Percentiles rank a stretch among this genome's conserved stretches.
These are phyloP conservation scores for Anoplius nigerrimus DNA, from an alignment of 2,888 invertebrate species.

Conservation along the genomic window DNA sequence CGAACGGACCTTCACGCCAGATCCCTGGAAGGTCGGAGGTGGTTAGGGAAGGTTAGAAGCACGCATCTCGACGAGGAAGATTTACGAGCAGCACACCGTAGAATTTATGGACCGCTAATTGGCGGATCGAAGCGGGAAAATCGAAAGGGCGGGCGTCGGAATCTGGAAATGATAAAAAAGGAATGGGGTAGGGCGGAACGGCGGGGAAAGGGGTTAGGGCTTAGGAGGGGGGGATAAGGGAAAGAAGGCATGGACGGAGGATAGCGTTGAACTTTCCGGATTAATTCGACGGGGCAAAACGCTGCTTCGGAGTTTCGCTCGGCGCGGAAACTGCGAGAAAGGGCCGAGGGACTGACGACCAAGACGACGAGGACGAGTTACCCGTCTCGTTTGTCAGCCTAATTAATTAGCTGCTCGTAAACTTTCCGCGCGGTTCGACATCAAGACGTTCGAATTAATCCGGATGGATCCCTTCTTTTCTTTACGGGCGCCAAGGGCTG, in stretches of 20 bases:
- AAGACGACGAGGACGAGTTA: not conserved
- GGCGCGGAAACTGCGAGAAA: constrained; percentile 4
- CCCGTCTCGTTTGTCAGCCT: constrained; percentile 59
- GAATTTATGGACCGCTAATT: constrained; percentile 42
- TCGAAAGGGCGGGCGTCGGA: not conserved
- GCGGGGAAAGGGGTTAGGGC: constrained; percentile 1
- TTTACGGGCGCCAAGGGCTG: too few species aligned
- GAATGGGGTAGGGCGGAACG: constrained; percentile 14
- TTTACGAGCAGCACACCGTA: constrained; percentile 31
- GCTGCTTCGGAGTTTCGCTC: constrained; percentile 11
- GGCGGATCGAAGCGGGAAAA: constrained; percentile 41
- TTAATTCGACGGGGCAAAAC: constrained; percentile 43
- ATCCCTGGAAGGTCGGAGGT: not conserved
- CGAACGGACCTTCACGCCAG: not conserved
- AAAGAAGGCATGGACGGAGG: not conserved
- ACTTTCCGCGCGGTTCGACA: constrained; percentile 51
- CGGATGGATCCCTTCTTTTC: constrained; percentile 2
- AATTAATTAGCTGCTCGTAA: constrained; percentile 66
- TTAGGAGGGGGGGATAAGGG: constrained; percentile 1
- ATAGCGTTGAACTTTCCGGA: constrained; percentile 20
- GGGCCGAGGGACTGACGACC: constrained; percentile 3
- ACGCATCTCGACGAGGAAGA: constrained; percentile 5
- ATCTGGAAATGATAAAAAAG: constrained; percentile 10
- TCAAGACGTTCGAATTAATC: constrained; percentile 41
- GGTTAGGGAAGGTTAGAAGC: not conserved